Evolutionary conservation across 2,797 vertebrate species (phyloP), one percentile per base, ranked within the genome.

Genomic region (Myiotriccus ornatus): DNA sequence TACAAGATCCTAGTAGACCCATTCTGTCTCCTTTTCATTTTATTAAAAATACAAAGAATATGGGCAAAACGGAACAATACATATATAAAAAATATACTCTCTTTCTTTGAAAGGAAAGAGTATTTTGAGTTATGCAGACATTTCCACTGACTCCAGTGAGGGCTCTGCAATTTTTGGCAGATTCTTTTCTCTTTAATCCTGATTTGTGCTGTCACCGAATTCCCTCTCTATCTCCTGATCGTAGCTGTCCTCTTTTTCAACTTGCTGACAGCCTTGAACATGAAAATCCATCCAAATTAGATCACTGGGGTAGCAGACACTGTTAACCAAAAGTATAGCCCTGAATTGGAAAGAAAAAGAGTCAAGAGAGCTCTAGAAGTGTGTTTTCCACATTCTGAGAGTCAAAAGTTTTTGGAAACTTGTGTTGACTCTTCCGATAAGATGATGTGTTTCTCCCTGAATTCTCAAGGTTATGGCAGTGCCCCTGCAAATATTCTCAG

Each of bases 221-320:
- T 28, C 8, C 22, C 15, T 41, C 16, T 60, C 43, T 53, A 17
- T 53, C 47, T 76, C 20, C 39, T 52, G 60, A 62, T 81, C 24
- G 65, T 25, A 82, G 12, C 12, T 43, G 14, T 70, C 3, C 0
- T 62, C 68, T 57, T 83, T 67, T 79, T 47, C 52, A 69, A 11
- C 25, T 65, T 68, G 30, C 13, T 79, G 47, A 73, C 37, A 65
- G 9, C 17, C 69, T 2, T 14, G 43, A 76, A 59, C 22, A 46
- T 2, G 12, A 80, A 82, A 73, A 87, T 56, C 52, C 46, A 60
- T 22, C 28, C 53, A 84, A 67, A 77, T 37, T 34, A 65, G 10
- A 37, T 47, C 0, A 0, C 24, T 70, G 22, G 12, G 39, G 19
- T 59, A 28, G 52, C 35, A 63, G 47, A 41, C 4, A 20, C n/a